A percentile compares a stretch with the other conserved stretches of the same genome.
phyloP scores from a whole-genome alignment of 2,113 vertebrate genomes.

The Megaptera novaeangliae region DNA sequence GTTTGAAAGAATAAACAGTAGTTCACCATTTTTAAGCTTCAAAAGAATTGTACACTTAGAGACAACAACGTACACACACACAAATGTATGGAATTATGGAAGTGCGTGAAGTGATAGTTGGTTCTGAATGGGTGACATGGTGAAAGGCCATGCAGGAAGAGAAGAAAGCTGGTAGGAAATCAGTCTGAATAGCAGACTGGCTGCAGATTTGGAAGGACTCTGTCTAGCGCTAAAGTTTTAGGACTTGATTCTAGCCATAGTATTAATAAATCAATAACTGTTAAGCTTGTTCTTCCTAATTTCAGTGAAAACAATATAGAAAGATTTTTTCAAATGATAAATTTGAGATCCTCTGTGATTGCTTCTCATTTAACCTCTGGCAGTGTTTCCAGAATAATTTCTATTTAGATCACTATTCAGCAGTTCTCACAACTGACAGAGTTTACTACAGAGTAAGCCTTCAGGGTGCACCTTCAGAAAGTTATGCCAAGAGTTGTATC shows the following conservation, averaged over 20 bases:
- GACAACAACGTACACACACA: background rate
- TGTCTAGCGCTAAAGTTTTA: background rate
- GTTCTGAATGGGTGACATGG: background rate
- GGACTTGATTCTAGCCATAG: background rate
- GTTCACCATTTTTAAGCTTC: background rate
- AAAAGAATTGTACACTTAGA: background rate
- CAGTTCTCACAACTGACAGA: background rate
- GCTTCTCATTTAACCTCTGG: background rate
- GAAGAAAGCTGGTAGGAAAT: background rate
- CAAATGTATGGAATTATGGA: background rate
- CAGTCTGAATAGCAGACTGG: background rate
- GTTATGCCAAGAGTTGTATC: background rate
- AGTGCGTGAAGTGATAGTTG: background rate
- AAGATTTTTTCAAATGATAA: background rate
- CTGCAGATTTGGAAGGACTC: background rate
- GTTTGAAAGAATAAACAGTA: background rate
- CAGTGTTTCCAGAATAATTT: slow-evolving; percentile 33
- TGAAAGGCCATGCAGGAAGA: background rate
- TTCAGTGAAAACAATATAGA: background rate
- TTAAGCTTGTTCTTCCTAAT: background rate
- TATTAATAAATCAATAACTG: background rate
- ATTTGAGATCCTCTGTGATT: slow-evolving; percentile 7
- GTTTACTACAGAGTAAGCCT: slow-evolving; percentile 31
- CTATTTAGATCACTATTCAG: background rate
- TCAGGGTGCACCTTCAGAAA: background rate